These are phyloP conservation scores for Danaus melanippus DNA, from an alignment of 1,140 invertebrate genomes.

Conservation along the genomic window DNA sequence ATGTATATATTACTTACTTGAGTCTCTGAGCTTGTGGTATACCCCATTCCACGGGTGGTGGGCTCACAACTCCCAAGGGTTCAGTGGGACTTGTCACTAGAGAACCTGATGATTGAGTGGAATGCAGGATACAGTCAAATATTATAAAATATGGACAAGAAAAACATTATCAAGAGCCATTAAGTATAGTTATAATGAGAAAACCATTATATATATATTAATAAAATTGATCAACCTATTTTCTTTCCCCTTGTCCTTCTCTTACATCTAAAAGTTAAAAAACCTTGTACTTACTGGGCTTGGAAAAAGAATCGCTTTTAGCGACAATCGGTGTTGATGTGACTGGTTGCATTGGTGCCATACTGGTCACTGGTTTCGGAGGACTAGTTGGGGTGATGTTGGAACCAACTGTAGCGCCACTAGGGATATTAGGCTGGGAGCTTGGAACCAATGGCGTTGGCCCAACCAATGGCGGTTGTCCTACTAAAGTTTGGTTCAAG, in stretches of 20 bases:
- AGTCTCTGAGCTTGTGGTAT: constrained; percentile 92
- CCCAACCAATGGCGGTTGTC: constrained; percentile 29
- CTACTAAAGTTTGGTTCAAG: constrained; percentile 16
- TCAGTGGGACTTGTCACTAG: constrained; percentile 51
- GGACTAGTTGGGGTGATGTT: constrained; percentile 27
- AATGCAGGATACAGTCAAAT: too few relatives aligned
- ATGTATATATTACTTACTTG: constrained; percentile 78
- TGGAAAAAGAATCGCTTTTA: constrained; percentile 50
- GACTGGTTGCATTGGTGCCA: constrained; percentile 36
- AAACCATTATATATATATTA: too few relatives aligned
- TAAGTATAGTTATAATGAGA: too few relatives aligned
- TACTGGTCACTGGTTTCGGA: constrained; percentile 27
- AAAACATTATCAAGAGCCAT: too few relatives aligned
- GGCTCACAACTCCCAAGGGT: constrained; percentile 49
- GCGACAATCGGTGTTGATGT: constrained; percentile 54
- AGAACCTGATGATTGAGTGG: constrained; percentile 25
- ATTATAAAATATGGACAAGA: too few relatives aligned
- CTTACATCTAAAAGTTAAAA: too few relatives aligned
- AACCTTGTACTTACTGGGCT: constrained; percentile 52
- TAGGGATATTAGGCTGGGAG: constrained; percentile 35
- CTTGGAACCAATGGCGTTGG: constrained; percentile 30
- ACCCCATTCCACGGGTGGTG: constrained; percentile 80
- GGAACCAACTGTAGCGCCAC: constrained; percentile 40
- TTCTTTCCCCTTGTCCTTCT: too few relatives aligned
- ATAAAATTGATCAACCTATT: too few relatives aligned